phyloP scores from a whole-genome alignment of 2,888 invertebrate genomes.

The Cetonia aurata region DNA sequence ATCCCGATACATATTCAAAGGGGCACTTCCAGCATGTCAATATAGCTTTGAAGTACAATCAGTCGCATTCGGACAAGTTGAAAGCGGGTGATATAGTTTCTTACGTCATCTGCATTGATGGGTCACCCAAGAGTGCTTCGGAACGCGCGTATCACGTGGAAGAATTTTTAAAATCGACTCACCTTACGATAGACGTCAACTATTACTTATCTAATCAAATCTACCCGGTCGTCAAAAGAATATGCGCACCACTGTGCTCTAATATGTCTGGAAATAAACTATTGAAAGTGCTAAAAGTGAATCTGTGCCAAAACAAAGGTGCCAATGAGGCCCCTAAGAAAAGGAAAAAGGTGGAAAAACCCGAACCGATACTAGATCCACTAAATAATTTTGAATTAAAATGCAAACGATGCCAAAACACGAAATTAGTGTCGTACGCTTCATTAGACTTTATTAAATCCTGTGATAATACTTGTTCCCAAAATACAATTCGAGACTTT shows the following conservation, averaged over 20 bases:
- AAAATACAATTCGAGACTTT: neutral
- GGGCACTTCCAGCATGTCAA: conserved; percentile 4
- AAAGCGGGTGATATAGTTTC: conserved; percentile 24
- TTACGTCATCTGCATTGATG: conserved; percentile 19
- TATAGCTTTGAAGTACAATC: conserved; percentile 16
- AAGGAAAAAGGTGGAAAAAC: conserved; percentile 5
- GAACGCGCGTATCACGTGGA: conserved; percentile 27
- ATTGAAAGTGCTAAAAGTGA: conserved; percentile 11
- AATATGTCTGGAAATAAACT: neutral
- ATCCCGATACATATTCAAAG: conserved; percentile 17
- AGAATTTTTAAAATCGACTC: conserved; percentile 15
- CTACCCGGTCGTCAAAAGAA: conserved; percentile 29
- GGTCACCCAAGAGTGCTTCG: neutral
- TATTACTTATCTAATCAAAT: conserved; percentile 31
- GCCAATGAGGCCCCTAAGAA: neutral
- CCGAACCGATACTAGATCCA: conserved; percentile 9
- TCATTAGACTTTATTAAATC: neutral
- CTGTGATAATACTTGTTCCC: conserved; percentile 9
- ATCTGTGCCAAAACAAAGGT: neutral
- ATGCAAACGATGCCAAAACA: conserved; percentile 3
- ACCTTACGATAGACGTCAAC: conserved; percentile 12
- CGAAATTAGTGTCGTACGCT: conserved; percentile 2
- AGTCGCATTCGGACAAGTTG: conserved; percentile 10
- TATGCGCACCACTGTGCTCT: neutral
- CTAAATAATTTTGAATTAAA: neutral